phyloP scores from a whole-genome alignment of 2,797 vertebrate species.

The Myiothlypis chrysogaster region DNA sequence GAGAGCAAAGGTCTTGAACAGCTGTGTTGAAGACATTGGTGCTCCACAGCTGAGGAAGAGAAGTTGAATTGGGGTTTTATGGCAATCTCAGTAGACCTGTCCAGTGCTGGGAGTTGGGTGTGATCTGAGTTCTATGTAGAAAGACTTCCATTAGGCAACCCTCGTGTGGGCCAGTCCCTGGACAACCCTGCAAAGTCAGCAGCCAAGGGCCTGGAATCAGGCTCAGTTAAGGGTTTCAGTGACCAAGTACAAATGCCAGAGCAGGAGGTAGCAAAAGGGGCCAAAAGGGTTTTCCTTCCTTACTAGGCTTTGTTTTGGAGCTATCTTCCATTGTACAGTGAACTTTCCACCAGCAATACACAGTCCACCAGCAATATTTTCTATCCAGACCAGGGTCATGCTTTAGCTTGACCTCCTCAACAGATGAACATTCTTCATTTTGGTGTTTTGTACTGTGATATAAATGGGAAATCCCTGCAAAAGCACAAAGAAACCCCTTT shows the following conservation, averaged over 20 bases:
- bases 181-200: not conserved
- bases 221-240: not conserved
- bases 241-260: not conserved
- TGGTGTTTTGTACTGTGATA: conserved; percentile 57
- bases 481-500: conserved; percentile 34
- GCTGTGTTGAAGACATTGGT: not conserved
- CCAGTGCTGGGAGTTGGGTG: not conserved
- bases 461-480: conserved; percentile 43
- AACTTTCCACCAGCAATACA: conserved; percentile 38
- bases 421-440: conserved; percentile 38
- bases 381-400: conserved; percentile 37
- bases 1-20: not conserved
- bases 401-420: conserved; percentile 58
- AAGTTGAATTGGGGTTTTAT: not conserved
- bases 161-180: not conserved
- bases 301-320: conserved; percentile 25
- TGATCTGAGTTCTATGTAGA: not conserved
- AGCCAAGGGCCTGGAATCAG: not conserved
- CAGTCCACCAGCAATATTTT: conserved; percentile 30
- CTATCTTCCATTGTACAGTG: conserved; percentile 20
- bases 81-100: not conserved
- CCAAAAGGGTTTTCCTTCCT: conserved; percentile 2
- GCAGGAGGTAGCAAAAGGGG: not conserved
- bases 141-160: not conserved
- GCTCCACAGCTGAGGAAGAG: not conserved